These are phyloP conservation scores for Damaliscus lunatus DNA, from an alignment of 2,113 vertebrate species.

Conservation along the genomic window DNA sequence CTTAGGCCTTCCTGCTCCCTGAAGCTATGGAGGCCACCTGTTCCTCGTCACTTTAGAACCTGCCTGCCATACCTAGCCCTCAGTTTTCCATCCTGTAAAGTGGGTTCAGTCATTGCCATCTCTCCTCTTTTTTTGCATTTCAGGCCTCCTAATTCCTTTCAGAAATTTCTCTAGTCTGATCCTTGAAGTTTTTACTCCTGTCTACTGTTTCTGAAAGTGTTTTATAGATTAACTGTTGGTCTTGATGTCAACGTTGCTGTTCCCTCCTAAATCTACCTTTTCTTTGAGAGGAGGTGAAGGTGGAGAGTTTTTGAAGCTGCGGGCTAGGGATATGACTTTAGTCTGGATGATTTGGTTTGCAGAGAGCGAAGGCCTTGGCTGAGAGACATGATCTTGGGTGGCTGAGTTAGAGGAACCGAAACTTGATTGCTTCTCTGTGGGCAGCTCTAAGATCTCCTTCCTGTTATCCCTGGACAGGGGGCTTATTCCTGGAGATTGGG, in stretches of 20 bases:
- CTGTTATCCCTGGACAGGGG: not conserved
- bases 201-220: not conserved
- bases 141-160: not conserved
- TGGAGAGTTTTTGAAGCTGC: not conserved
- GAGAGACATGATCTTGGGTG: not conserved
- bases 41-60: not conserved
- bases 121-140: not conserved
- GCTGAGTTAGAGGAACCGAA: slow-evolving; percentile 33
- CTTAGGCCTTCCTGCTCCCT: fast-evolving
- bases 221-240: not conserved
- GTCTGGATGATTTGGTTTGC: not conserved
- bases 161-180: not conserved
- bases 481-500: not conserved
- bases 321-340: not conserved
- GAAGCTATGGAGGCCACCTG: not conserved
- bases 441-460: not conserved
- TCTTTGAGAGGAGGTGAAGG: not conserved
- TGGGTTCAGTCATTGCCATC: not conserved
- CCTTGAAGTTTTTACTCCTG: not conserved
- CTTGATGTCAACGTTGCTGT: not conserved
- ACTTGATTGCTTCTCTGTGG: not conserved
- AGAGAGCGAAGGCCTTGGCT: not conserved
- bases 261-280: not conserved
- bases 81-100: slow-evolving; percentile 50
- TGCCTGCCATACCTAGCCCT: not conserved